Conservation (phyloP, 2,888 invertebrate species). For the Hipparchia sbordonii region DNA sequence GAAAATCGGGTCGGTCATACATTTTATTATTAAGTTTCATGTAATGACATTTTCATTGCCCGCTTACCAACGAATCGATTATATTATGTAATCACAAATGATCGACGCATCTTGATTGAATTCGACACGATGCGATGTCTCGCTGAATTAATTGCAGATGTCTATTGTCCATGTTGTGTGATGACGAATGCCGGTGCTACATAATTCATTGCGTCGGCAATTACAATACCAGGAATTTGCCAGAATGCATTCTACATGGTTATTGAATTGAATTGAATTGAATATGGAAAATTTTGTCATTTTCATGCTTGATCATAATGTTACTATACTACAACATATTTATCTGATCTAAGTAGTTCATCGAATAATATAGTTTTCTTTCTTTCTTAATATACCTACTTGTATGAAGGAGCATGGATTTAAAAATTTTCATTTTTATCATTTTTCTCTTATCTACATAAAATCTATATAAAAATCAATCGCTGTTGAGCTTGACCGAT, state of each 20-base stretch:
- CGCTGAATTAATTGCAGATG: neutral
- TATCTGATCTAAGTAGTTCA: too few relatives aligned
- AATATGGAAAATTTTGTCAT: neutral
- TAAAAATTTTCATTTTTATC: too few relatives aligned
- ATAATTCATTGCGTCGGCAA: neutral
- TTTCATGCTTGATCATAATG: neutral
- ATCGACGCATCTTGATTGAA: slow-evolving; percentile 8
- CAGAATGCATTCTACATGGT: neutral
- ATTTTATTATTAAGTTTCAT: neutral
- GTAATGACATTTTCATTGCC: neutral
- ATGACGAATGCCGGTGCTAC: neutral
- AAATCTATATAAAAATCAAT: too few relatives aligned
- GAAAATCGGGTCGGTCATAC: too few relatives aligned
- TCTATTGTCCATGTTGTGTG: neutral
- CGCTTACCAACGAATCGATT: slow-evolving; percentile 1
- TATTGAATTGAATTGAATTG: neutral
- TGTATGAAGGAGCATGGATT: too few relatives aligned
- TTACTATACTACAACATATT: neutral
- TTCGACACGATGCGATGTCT: neutral
- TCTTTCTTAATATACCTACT: neutral
- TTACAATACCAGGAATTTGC: neutral
- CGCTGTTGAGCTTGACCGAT: too few relatives aligned
- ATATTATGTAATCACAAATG: neutral
- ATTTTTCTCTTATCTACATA: too few relatives aligned
- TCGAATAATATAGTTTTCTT: neutral